phyloP scores from a whole-genome alignment of 1,140 invertebrate species.

The Micrasema longulum region DNA sequence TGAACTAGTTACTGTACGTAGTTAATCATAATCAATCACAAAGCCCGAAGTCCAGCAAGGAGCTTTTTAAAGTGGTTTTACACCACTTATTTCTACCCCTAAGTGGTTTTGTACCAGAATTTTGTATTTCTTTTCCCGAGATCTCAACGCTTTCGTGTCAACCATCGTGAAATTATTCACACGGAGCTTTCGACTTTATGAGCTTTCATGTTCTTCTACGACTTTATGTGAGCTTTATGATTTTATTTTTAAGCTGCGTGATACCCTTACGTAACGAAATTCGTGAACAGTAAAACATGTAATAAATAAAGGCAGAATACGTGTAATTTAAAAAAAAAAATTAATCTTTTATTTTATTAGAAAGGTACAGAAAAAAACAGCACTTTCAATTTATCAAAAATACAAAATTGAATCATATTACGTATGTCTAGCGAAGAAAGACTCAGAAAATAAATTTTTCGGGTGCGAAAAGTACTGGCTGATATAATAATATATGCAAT shows the following conservation, averaged over 20 bases:
- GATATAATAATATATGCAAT: too few species aligned
- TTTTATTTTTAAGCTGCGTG: conserved; percentile 4
- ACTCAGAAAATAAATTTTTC: too few species aligned
- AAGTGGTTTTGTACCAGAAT: neutral
- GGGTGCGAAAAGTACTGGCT: too few species aligned
- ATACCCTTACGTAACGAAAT: too few species aligned
- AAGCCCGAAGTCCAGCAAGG: conserved; percentile 5
- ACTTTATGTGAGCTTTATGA: neutral
- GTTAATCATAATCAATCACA: conserved; percentile 44
- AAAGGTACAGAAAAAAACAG: too few species aligned
- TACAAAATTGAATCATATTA: too few species aligned
- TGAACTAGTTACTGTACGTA: too few species aligned
- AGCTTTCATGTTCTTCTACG: too few species aligned
- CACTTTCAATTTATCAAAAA: too few species aligned
- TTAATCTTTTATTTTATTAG: too few species aligned
- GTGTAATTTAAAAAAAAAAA: too few species aligned
- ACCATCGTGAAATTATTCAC: neutral
- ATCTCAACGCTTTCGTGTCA: neutral
- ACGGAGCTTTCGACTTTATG: neutral
- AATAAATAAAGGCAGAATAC: neutral
- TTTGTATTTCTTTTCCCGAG: neutral
- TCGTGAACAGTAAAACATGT: neutral
- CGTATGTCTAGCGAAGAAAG: too few species aligned
- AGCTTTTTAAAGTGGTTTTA: conserved; percentile 3
- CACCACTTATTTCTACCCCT: neutral